Evolutionary conservation across 2,797 vertebrate species (phyloP).

Genomic region (Vultur gryphus): DNA sequence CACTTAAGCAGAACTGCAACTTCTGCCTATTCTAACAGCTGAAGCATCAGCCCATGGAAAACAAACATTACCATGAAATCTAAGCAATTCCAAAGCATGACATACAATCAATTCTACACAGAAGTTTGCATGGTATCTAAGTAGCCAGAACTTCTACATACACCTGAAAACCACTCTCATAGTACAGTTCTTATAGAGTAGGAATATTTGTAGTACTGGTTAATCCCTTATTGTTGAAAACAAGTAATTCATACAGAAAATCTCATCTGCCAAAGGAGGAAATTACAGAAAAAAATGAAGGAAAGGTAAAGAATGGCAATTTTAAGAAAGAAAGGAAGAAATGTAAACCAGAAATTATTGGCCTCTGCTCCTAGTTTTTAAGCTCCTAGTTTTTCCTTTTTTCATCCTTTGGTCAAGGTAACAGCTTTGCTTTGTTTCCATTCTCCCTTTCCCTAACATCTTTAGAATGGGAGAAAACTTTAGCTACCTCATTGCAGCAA

Average conservation of each 20-base stretch:
- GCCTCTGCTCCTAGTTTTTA: not conserved
- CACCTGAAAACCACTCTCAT: not conserved
- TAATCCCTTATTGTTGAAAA: not conserved
- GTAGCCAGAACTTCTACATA: not conserved
- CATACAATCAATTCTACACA: not conserved
- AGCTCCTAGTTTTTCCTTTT: no score
- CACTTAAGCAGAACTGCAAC: not conserved
- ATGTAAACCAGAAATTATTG: not conserved
- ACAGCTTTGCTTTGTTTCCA: not conserved
- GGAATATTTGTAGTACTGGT: not conserved
- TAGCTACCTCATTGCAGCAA: not conserved
- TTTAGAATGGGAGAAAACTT: not conserved
- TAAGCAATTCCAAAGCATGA: not conserved
- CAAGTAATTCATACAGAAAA: not conserved
- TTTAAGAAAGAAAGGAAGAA: not conserved
- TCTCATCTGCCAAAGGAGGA: not conserved
- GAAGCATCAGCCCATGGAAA: not conserved
- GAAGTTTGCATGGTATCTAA: not conserved
- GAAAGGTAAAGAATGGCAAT: not conserved
- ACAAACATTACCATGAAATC: not conserved
- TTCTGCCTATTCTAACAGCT: not conserved
- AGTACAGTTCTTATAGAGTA: not conserved
- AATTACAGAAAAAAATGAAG: not conserved
- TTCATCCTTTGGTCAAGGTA: not conserved
- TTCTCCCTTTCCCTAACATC: not conserved